Evolutionary conservation across 2,797 vertebrate genomes (phyloP).

Genomic region (Coregonus sp.): DNA sequence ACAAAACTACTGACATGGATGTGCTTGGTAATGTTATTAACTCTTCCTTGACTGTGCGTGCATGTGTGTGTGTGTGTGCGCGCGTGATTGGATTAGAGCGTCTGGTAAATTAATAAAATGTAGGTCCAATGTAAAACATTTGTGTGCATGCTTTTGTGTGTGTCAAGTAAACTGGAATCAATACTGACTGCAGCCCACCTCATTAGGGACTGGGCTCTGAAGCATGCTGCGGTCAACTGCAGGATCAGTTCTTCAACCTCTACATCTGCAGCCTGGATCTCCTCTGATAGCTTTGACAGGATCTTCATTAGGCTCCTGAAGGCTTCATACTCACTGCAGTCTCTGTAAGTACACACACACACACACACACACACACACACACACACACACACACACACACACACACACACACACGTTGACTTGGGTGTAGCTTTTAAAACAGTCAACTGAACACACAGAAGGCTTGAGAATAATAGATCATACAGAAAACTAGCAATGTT

Average conservation of each 20-base stretch:
- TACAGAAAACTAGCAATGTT: too few species aligned
- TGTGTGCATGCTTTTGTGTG: not conserved
- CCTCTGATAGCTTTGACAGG: slow-evolving; percentile 65
- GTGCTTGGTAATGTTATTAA: too few species aligned
- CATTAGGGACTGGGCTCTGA: slow-evolving; percentile 85
- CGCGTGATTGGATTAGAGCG: too few species aligned
- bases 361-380: too few species aligned
- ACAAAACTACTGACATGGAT: not conserved
- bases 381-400: too few species aligned
- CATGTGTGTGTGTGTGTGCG: too few species aligned
- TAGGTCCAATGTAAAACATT: not conserved
- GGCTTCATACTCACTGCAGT: slow-evolving; percentile 70
- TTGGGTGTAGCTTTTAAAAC: not conserved
- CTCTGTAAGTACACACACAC: slow-evolving; percentile 66
- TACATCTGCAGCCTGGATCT: slow-evolving; percentile 64
- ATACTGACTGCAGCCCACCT: slow-evolving; percentile 70
- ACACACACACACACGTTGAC: not conserved
- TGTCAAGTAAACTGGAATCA: not conserved
- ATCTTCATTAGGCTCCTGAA: slow-evolving; percentile 79
- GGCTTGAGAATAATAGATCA: not conserved
- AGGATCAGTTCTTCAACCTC: slow-evolving; percentile 62
- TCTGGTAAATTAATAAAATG: not conserved
- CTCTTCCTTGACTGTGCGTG: not conserved
- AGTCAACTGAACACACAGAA: not conserved
- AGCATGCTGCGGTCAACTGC: slow-evolving; percentile 85